Evolutionary conservation across 2,113 vertebrate genomes (phyloP), one percentile per base, ranked within the genome.

Genomic region (Salminus brasiliensis): DNA sequence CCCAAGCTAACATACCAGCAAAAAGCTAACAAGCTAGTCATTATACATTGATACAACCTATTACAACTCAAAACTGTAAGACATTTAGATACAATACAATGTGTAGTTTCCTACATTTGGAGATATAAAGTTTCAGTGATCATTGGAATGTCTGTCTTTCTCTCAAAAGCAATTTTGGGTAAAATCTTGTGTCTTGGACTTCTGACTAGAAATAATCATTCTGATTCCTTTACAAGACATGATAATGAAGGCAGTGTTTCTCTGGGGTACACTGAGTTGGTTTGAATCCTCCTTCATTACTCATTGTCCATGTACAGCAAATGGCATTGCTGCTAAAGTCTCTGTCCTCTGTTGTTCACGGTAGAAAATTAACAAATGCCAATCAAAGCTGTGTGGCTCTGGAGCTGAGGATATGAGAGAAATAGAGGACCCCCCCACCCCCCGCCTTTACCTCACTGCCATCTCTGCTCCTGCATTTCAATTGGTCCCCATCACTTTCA

Each of bases 291-390:
- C 52, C 27, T 30, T 27, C 18, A 74, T 43, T 53, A 66, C 41
- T 15, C 70, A 73, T 55, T 79, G 60, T 52, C 68, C 55, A 72
- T 15, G 32, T 39, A 30, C 49, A 66, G 2, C 39, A 32, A 41
- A 36, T n/a, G 55, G 32, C 73, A 76, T 32, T 41, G 23, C 60
- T 55, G 70, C 34, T 32, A 12, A 49, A 82, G 83, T 87, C 83
- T 53, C 25, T 0, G 85, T 84, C 80, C 80, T 72, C 76, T 72
- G 76, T 75, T 85, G 85, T 83, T 66, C 82, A 85, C 81, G 74
- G 55, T 4, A 53, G 84, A 73, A 88, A 88, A 88, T 90, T 87
- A 86, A 84, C 79, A 88, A 89, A 88, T 83, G 88, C 88, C 90
- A 89, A 84, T 89, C 88, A 89, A 30, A 36, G 27, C 83, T 81